A percentile compares a stretch with the other conserved stretches of the same genome.
These are phyloP conservation scores for Loxodonta africana DNA, from an alignment of 2,113 vertebrate genomes.

Conservation along the genomic window DNA sequence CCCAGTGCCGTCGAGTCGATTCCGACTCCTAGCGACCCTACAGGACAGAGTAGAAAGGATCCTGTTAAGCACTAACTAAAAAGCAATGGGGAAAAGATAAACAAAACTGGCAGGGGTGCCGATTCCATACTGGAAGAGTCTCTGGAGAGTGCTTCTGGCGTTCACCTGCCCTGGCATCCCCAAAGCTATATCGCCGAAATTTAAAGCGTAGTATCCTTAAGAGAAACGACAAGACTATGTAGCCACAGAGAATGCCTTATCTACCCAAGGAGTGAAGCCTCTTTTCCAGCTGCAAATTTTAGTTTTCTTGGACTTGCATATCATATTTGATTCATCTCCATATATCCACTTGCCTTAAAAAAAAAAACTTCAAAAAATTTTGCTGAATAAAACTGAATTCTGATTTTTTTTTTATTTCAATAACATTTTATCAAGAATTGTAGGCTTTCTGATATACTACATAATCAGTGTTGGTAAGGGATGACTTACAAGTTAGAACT, in stretches of 20 bases:
- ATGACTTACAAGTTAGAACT: conserved; percentile 30
- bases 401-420: not conserved
- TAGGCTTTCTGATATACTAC: not conserved
- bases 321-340: conserved; percentile 38
- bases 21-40: no score
- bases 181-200: not conserved
- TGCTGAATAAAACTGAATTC: conserved; percentile 35
- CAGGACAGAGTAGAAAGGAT: not conserved
- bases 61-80: conserved; percentile 42
- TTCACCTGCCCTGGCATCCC: not conserved
- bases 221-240: not conserved
- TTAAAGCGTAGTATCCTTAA: not conserved
- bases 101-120: not conserved
- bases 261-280: not conserved
- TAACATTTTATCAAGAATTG: conserved; percentile 36
- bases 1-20: no score
- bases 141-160: not conserved
- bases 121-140: not conserved
- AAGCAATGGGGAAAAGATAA: not conserved
- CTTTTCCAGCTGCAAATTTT: conserved; percentile 14
- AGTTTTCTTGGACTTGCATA: conserved; percentile 44
- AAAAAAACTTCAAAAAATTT: not conserved
- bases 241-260: not conserved
- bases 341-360: not conserved
- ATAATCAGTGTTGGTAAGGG: conserved; percentile 25